These are phyloP conservation scores for Vanessa atalanta DNA, from an alignment of 1,140 invertebrate species.

Conservation along the genomic window DNA sequence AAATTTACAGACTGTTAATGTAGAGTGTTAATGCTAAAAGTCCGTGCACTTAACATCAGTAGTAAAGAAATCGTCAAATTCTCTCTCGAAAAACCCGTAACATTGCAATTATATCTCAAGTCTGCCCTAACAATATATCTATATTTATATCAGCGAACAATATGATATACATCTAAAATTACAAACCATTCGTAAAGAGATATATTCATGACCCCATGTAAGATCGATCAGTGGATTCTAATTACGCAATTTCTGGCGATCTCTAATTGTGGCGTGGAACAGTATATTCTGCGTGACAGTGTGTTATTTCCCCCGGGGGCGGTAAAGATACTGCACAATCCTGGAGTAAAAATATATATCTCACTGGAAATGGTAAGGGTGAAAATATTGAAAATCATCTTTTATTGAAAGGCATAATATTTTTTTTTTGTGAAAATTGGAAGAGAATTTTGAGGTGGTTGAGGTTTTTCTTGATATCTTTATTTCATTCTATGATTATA, in stretches of 20 bases:
- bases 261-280: conserved; percentile 75
- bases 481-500: background rate
- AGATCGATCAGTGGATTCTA: conserved; percentile 75
- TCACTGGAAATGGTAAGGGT: conserved; percentile 44
- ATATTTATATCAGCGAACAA: conserved; percentile 21
- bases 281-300: conserved; percentile 77
- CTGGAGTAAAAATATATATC: conserved; percentile 44
- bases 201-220: conserved; percentile 50
- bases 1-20: too few relatives aligned
- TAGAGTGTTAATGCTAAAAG: too few relatives aligned
- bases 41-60: too few relatives aligned
- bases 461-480: background rate
- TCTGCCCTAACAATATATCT: background rate
- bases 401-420: conserved; percentile 3
- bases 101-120: too few relatives aligned
- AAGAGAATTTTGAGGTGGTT: background rate
- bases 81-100: too few relatives aligned
- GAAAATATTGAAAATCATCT: background rate
- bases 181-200: conserved; percentile 33
- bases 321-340: conserved; percentile 70
- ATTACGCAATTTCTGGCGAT: conserved; percentile 78
- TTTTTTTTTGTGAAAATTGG: background rate
- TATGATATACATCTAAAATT: conserved; percentile 30
- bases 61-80: too few relatives aligned
- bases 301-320: conserved; percentile 76